Conservation (phyloP, 2,888 invertebrate species). For the Heliothis peltigera region DNA sequence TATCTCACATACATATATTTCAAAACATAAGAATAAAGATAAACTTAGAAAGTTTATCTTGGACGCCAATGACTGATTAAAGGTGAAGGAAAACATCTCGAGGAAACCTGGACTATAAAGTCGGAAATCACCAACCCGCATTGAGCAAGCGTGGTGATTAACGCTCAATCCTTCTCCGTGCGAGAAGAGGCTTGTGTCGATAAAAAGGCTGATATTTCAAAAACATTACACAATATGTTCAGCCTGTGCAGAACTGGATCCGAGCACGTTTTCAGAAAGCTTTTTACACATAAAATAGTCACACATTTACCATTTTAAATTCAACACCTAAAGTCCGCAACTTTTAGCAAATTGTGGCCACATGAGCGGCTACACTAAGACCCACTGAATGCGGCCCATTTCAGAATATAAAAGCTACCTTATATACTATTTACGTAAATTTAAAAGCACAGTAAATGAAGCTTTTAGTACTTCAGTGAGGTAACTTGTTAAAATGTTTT, state of each 20-base stretch:
- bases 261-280: constrained; percentile 7
- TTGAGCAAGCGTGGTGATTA: too few species aligned
- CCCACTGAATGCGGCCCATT: constrained; percentile 42
- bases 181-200: too few species aligned
- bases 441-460: constrained; percentile 41
- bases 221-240: not conserved
- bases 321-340: constrained; percentile 25
- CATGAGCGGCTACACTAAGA: constrained; percentile 35
- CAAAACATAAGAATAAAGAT: too few species aligned
- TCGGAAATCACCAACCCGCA: too few species aligned
- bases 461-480: constrained; percentile 23
- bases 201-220: not conserved
- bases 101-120: too few species aligned
- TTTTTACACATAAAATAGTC: constrained; percentile 3
- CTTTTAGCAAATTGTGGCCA: constrained; percentile 27
- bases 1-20: too few species aligned
- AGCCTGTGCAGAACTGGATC: not conserved
- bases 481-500: not conserved
- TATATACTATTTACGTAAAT: constrained; percentile 41
- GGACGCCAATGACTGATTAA: too few species aligned
- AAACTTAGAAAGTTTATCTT: too few species aligned
- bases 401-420: constrained; percentile 37
- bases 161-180: too few species aligned
- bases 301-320: constrained; percentile 27
- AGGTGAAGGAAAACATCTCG: too few species aligned